phyloP scores from a whole-genome alignment of 2,113 vertebrate genomes.

The Semnopithecus entellus region DNA sequence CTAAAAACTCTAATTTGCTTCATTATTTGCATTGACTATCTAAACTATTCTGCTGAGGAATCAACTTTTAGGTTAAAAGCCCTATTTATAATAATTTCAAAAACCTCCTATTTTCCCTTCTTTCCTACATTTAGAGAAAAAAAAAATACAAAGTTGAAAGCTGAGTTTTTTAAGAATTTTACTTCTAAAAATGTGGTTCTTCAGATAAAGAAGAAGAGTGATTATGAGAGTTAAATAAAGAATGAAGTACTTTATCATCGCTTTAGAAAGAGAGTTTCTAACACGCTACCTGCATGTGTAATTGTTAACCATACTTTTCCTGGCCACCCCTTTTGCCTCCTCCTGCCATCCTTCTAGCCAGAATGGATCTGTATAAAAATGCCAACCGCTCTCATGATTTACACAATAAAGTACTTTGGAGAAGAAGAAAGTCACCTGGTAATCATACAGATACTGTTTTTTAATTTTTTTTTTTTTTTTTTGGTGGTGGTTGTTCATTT shows the following conservation, averaged over 20 bases:
- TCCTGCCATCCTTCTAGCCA: neutral
- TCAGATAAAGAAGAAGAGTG: slow-evolving; percentile 74
- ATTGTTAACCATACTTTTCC: neutral
- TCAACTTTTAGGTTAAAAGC: slow-evolving; percentile 59
- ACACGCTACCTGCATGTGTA: slow-evolving; percentile 46
- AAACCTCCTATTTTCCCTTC: slow-evolving; percentile 35
- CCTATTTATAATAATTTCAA: slow-evolving; percentile 59
- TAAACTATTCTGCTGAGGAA: slow-evolving; percentile 39
- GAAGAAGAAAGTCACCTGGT: neutral
- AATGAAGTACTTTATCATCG: slow-evolving; percentile 68
- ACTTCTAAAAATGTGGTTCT: slow-evolving; percentile 70
- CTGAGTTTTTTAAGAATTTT: slow-evolving; percentile 44
- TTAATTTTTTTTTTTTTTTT: neutral
- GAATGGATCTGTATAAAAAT: neutral
- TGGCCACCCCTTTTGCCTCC: neutral
- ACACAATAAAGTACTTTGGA: neutral
- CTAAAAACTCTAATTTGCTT: neutral
- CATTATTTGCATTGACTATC: slow-evolving; percentile 46
- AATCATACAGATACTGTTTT: neutral
- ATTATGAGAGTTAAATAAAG: slow-evolving; percentile 71
- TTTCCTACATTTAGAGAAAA: slow-evolving; percentile 10
- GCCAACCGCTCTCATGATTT: neutral
- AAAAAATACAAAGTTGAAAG: slow-evolving; percentile 43
- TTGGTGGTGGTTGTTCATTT: neutral
- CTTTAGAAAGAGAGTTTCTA: slow-evolving; percentile 2